Base-by-base conservation (phyloP, 2,113 vertebrate genomes). In the Pseudopodoces humilis region DNA sequence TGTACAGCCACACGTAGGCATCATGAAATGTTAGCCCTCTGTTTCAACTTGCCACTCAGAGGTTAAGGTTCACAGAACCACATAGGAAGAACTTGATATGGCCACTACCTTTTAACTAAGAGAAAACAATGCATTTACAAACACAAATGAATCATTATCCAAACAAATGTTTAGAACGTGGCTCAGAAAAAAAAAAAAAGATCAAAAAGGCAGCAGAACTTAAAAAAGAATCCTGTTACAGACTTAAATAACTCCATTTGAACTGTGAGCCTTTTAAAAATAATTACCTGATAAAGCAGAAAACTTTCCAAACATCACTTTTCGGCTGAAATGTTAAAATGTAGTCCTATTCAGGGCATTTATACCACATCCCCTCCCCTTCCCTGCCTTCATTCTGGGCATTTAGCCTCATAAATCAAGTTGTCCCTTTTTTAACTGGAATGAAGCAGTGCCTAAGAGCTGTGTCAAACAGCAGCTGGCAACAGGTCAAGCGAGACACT, bases 41-140 rank as follows among this genome's bases (percentile, higher is more conserved):
- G 35, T 64, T 84, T 44, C 85, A 18, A 4, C 58, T 41, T 39
- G 71, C 37, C 79, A 75, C 58, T 88, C 62, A 50, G 71, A 95
- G 72, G 88, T 92, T 92, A 92, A 88, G 49, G 76, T 88, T 83
- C 85, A 68, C 0, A 86, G 68, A 35, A 70, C 46, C 28, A 49
- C 2, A 4, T 33, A 79, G 62, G 68, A 88, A 96, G 84, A 75
- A 65, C 89, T 46, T 50, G 43, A 83, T 77, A 58, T 0, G 17
- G 69, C 55, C 69, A 25, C 58, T 64, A 68, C 70, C 77, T 86
- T 87, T 90, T 81, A 97, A 86, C 74, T 82, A 33, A 67, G 69
- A 75, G 69, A 84, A 96, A 94, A 86, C 92, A 95, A 96, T 82
- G 49, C 83, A 90, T 86, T 92, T 88, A 69, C 74, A 92, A 96